Conservation (phyloP, 2,888 invertebrate species). For the Plagiodera versicolora region DNA sequence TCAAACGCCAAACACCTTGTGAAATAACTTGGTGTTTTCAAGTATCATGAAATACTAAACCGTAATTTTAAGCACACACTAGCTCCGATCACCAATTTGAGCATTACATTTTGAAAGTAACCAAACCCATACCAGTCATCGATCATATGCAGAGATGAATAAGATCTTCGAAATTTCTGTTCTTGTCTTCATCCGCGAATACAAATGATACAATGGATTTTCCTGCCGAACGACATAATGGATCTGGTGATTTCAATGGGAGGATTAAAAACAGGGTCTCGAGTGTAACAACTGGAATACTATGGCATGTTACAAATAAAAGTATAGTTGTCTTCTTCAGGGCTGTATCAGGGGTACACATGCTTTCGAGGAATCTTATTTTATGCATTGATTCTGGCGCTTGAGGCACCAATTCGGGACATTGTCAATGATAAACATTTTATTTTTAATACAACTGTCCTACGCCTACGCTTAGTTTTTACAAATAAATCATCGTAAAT, state of each 20-base stretch:
- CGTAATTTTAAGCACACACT: neutral
- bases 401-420: too few relatives aligned
- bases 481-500: too few relatives aligned
- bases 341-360: conserved; percentile 15
- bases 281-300: conserved; percentile 41
- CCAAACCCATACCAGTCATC: conserved; percentile 21
- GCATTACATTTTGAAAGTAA: conserved; percentile 27
- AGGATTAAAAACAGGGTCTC: conserved; percentile 47
- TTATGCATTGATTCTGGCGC: too few relatives aligned
- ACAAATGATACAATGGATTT: conserved; percentile 35
- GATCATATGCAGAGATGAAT: conserved; percentile 24
- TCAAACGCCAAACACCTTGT: too few relatives aligned
- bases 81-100: conserved; percentile 14
- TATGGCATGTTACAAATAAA: conserved; percentile 39
- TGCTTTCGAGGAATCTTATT: too few relatives aligned
- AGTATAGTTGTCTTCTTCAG: conserved; percentile 19
- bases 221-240: conserved; percentile 41
- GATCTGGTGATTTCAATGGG: conserved; percentile 50
- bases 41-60: too few relatives aligned
- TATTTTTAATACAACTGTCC: too few relatives aligned
- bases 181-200: conserved; percentile 29
- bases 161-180: conserved; percentile 23
- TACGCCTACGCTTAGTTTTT: too few relatives aligned
- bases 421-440: too few relatives aligned
- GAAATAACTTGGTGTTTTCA: too few relatives aligned